Conservation (phyloP, 1,140 invertebrate genomes). For the Drosophila seguyi region DNA sequence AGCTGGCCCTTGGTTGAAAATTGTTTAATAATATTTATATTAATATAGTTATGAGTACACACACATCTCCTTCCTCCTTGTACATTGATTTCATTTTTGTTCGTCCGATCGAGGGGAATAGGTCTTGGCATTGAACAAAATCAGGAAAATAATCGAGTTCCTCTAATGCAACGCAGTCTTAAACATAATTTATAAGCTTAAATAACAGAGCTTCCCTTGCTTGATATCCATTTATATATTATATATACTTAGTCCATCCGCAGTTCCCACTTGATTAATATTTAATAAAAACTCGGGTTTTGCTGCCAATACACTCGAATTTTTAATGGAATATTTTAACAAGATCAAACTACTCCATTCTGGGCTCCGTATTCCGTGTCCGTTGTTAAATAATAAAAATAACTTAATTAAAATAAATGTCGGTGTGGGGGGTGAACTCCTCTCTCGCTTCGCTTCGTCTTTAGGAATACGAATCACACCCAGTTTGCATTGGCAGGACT, state of each 20-base stretch:
- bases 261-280: conserved; percentile 3
- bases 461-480: conserved; percentile 51
- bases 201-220: conserved; percentile 7
- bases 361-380: background rate
- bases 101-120: conserved; percentile 13
- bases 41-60: conserved; percentile 47
- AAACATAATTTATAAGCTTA: conserved; percentile 11
- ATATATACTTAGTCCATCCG: background rate
- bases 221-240: background rate
- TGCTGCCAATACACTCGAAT: conserved; percentile 3
- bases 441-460: conserved; percentile 19
- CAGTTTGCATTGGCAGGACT: conserved; percentile 45
- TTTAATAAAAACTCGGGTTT: conserved; percentile 14
- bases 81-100: conserved; percentile 54
- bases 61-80: conserved; percentile 38
- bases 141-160: conserved; percentile 18
- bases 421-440: conserved; percentile 16
- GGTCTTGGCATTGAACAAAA: conserved; percentile 21
- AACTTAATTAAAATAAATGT: conserved; percentile 61
- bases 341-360: background rate
- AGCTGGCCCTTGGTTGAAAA: conserved; percentile 30
- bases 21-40: conserved; percentile 33
- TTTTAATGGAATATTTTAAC: conserved; percentile 23
- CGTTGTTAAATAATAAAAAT: conserved; percentile 29
- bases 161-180: conserved; percentile 16